Conservation (phyloP, 2,113 vertebrate genomes). For the Prinia subflava region DNA sequence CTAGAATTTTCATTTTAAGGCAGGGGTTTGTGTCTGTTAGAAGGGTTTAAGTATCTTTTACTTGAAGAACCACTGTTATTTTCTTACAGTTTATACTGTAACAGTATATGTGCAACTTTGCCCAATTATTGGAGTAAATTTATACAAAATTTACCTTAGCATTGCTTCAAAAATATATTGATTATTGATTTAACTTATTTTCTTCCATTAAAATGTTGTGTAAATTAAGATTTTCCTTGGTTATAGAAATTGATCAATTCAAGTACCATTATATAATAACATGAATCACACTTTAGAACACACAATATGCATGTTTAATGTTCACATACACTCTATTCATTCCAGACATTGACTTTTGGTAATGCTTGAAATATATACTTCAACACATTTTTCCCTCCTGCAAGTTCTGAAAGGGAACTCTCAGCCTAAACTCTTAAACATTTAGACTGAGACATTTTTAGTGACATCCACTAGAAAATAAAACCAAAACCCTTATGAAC, state of each 20-base stretch:
- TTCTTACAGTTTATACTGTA: neutral
- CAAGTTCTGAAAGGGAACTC: neutral
- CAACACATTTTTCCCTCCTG: neutral
- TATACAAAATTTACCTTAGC: neutral
- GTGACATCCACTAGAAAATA: neutral
- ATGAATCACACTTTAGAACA: neutral
- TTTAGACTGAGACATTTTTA: neutral
- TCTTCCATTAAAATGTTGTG: neutral
- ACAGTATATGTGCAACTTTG: neutral
- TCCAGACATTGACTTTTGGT: neutral
- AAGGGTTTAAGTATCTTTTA: neutral
- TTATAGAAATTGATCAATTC: neutral
- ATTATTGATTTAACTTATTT: neutral
- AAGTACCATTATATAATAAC: neutral
- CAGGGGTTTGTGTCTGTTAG: neutral
- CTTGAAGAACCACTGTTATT: neutral
- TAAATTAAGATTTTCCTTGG: neutral
- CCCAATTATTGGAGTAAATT: neutral
- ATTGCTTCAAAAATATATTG: neutral
- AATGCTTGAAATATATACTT: neutral
- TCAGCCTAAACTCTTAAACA: neutral
- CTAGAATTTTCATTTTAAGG: conserved; percentile 25
- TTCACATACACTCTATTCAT: neutral
- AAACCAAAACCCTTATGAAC: fast-evolving
- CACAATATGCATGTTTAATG: neutral